A percentile compares a stretch with the other conserved stretches of the same genome.
Conservation (phyloP, 2,113 vertebrate genomes). For the Steatornis caripensis region DNA sequence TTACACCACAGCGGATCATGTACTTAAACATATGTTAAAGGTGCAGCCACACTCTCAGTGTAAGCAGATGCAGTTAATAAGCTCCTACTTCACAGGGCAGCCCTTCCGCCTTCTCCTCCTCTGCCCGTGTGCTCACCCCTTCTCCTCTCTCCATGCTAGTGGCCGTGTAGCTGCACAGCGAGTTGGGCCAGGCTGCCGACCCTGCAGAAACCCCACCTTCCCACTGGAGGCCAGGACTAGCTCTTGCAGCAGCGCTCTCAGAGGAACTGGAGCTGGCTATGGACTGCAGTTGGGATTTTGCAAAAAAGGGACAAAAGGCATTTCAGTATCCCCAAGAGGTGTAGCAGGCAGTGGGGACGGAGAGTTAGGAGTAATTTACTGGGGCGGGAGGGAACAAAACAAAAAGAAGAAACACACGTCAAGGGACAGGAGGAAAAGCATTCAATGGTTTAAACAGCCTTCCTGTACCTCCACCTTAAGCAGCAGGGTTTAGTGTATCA, state of each 20-base stretch:
- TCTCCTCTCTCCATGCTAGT: background rate
- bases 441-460: background rate
- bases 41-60: background rate
- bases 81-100: background rate
- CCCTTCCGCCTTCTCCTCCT: background rate
- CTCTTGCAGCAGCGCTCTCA: background rate
- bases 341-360: background rate
- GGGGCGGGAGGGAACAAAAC: background rate
- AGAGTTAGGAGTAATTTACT: background rate
- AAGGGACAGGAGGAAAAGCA: background rate
- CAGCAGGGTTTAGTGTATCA: background rate
- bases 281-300: background rate
- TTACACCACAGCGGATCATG: background rate
- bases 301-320: background rate
- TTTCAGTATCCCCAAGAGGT: background rate
- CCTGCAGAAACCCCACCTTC: background rate
- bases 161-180: fast-evolving
- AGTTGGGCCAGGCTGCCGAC: background rate
- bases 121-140: background rate
- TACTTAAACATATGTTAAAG: conserved; percentile 9
- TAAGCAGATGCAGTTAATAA: background rate
- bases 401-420: background rate
- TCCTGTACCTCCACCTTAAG: background rate
- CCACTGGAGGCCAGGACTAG: background rate
- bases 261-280: background rate